phyloP scores from a whole-genome alignment of 2,797 vertebrate species.

The Liasis olivaceus region DNA sequence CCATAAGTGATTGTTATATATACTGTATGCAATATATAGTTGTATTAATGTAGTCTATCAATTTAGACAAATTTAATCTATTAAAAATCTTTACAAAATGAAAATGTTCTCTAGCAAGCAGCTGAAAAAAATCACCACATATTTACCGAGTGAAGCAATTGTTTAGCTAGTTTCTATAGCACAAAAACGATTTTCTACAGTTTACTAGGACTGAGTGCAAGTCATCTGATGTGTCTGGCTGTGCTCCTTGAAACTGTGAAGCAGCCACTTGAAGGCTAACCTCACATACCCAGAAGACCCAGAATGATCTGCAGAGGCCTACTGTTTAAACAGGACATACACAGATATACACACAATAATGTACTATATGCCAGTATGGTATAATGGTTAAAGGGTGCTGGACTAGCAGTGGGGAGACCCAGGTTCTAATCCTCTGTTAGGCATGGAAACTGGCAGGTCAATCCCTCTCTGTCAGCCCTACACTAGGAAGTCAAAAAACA shows the following conservation, averaged over 20 bases:
- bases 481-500: too few species aligned
- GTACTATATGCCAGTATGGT: not conserved
- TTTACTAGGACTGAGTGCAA: not conserved
- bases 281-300: not conserved
- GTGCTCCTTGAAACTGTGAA: not conserved
- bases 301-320: not conserved
- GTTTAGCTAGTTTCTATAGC: not conserved
- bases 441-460: not conserved
- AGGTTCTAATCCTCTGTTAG: not conserved
- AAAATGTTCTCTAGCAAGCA: not conserved
- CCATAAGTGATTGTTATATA: not conserved
- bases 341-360: not conserved
- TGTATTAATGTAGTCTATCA: not conserved
- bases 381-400: not conserved
- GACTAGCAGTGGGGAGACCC: not conserved
- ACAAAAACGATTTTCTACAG: not conserved
- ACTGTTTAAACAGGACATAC: not conserved
- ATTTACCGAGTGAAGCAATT: not conserved
- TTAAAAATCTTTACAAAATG: not conserved
- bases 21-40: not conserved
- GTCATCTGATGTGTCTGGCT: not conserved
- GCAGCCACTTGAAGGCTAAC: not conserved
- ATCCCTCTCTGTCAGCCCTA: too few species aligned
- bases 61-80: not conserved
- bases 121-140: not conserved